Evolutionary conservation across 2,888 invertebrate species (phyloP).

Genomic region (Ethmia dodecea): DNA sequence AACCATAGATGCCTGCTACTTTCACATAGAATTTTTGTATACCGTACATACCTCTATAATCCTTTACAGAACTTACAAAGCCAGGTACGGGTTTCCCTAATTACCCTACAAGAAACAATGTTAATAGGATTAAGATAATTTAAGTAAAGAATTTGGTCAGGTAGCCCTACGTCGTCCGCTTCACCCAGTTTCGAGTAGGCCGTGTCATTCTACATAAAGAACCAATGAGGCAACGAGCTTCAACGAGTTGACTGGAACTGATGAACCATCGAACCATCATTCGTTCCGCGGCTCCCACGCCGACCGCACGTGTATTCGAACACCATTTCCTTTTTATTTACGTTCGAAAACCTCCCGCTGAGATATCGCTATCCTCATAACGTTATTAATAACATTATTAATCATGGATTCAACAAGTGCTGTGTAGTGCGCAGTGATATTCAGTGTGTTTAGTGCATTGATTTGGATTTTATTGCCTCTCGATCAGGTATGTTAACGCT

Average conservation of each 20-base stretch:
- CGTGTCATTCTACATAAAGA: conserved; percentile 15
- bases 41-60: too few species aligned
- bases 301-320: conserved; percentile 25
- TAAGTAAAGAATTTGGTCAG: conserved; percentile 25
- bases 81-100: conserved; percentile 9
- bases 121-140: conserved; percentile 9
- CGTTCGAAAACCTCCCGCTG: conserved; percentile 39
- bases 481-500: conserved; percentile 7
- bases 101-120: conserved; percentile 1
- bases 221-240: not conserved
- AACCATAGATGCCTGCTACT: too few species aligned
- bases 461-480: conserved; percentile 10
- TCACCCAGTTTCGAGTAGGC: conserved; percentile 36
- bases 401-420: conserved; percentile 22
- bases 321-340: conserved; percentile 14
- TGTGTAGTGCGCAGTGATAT: conserved; percentile 10
- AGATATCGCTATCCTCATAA: conserved; percentile 26
- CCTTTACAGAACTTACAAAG: not conserved
- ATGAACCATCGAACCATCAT: not conserved
- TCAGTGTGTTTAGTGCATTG: conserved; percentile 8
- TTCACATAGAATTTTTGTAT: too few species aligned
- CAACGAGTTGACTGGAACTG: too few species aligned
- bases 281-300: conserved; percentile 15
- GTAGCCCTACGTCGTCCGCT: conserved; percentile 20
- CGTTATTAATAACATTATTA: conserved; percentile 22